phyloP scores from a whole-genome alignment of 2,888 invertebrate species.

The Drosophila infuscata region DNA sequence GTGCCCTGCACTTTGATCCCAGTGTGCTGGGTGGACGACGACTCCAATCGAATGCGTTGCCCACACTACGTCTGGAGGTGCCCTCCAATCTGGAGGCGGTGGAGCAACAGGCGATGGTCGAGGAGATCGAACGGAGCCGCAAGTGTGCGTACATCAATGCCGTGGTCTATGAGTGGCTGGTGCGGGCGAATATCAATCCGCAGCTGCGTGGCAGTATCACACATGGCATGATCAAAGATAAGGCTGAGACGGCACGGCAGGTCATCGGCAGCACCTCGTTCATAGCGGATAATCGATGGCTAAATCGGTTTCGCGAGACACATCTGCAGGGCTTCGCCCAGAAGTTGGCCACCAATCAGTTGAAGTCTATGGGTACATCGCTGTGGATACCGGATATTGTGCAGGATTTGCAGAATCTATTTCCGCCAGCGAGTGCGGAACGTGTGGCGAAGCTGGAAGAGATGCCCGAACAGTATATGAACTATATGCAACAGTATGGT shows the following conservation, averaged over 20 bases:
- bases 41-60: slow-evolving; percentile 80
- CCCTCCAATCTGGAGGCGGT: slow-evolving; percentile 80
- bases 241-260: slow-evolving; percentile 80
- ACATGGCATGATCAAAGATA: slow-evolving; percentile 83
- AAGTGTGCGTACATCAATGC: slow-evolving; percentile 83
- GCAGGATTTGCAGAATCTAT: slow-evolving; percentile 79
- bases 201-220: slow-evolving; percentile 82
- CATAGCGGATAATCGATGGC: slow-evolving; percentile 82
- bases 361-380: slow-evolving; percentile 81
- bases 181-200: slow-evolving; percentile 82
- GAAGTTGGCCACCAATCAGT: slow-evolving; percentile 78
- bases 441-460: slow-evolving; percentile 80
- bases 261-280: slow-evolving; percentile 80
- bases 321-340: slow-evolving; percentile 82
- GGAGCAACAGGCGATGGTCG: slow-evolving; percentile 81
- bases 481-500: slow-evolving; percentile 82
- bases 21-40: slow-evolving; percentile 81
- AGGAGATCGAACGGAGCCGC: slow-evolving; percentile 81
- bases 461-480: slow-evolving; percentile 82
- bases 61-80: slow-evolving; percentile 79
- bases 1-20: slow-evolving; percentile 82
- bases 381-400: slow-evolving; percentile 82
- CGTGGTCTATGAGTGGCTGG: slow-evolving; percentile 83
- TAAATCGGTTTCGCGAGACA: slow-evolving; percentile 82
- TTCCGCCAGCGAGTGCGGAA: slow-evolving; percentile 81